Percentiles rank a stretch among this genome's conserved stretches.
Conservation (phyloP, 2,888 invertebrate species). For the Drosophila tripunctata region DNA sequence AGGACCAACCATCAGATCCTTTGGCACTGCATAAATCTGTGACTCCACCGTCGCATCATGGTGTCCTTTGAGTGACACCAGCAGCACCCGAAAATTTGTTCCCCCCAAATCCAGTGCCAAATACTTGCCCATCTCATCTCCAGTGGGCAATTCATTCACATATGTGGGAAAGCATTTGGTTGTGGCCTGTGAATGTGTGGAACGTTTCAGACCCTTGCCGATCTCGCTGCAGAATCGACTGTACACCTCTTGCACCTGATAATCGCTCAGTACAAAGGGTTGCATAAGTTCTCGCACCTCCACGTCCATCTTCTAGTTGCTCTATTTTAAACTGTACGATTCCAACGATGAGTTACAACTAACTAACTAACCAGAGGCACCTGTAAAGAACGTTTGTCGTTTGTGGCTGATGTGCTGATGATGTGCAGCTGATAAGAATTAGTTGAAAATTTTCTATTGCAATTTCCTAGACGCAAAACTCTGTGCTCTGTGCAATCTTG, state of each 20-base stretch:
- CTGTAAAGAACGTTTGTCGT: conserved; percentile 5
- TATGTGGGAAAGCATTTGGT: conserved; percentile 98
- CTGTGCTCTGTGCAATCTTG: conserved; percentile 33
- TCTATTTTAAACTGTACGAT: conserved; percentile 34
- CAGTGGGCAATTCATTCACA: conserved; percentile 96
- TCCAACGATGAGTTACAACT: conserved; percentile 67
- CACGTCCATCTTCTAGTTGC: conserved; percentile 66
- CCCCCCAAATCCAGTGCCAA: conserved; percentile 98
- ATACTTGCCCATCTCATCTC: conserved; percentile 96
- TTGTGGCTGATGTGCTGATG: conserved; percentile 6
- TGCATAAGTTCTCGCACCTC: conserved; percentile 82
- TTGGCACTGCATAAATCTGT: conserved; percentile 97
- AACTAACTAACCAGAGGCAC: conserved; percentile 34
- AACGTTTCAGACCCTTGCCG: conserved; percentile 90
- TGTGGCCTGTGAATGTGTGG: conserved; percentile 89
- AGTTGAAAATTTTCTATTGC: conserved; percentile 34
- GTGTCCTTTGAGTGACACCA: conserved; percentile 91
- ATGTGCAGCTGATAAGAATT: conserved; percentile 56
- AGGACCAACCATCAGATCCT: conserved; percentile 95
- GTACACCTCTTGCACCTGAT: conserved; percentile 91
- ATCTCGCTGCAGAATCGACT: conserved; percentile 90
- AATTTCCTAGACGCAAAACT: conserved; percentile 30
- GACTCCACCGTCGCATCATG: conserved; percentile 96
- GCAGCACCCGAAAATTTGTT: conserved; percentile 97
- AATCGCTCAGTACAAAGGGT: conserved; percentile 91